Conservation (phyloP, 2,888 invertebrate species). For the Lymantria dispar region DNA sequence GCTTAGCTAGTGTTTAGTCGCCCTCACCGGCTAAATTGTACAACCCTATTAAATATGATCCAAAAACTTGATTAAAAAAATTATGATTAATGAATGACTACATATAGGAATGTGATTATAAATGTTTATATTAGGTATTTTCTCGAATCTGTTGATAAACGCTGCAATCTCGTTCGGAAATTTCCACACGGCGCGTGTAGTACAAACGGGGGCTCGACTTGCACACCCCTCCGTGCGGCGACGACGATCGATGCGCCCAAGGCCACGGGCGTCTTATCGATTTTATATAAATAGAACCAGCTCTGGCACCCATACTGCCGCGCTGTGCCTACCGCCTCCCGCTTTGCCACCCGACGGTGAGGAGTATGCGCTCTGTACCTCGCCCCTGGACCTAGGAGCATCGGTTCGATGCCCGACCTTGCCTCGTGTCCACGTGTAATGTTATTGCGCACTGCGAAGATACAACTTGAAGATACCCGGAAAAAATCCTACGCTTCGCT, state of each 20-base stretch:
- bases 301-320: conserved; percentile 39
- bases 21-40: no score
- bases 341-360: not conserved
- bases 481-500: no score
- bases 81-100: not conserved
- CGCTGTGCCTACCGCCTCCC: conserved; percentile 17
- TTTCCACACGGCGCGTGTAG: conserved; percentile 15
- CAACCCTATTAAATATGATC: no score
- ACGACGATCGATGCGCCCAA: conserved; percentile 68
- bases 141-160: not conserved
- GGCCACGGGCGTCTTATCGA: conserved; percentile 79
- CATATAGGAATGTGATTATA: not conserved
- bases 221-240: conserved; percentile 41
- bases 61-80: no score
- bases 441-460: not conserved
- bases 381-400: conserved; percentile 25
- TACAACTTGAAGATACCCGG: no score
- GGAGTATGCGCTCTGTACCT: conserved; percentile 16
- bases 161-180: conserved; percentile 1
- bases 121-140: not conserved
- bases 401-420: conserved; percentile 62
- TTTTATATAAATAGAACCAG: conserved; percentile 75
- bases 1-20: no score
- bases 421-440: conserved; percentile 38
- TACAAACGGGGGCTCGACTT: conserved; percentile 66